These are phyloP conservation scores for Thumatha senex DNA, from an alignment of 2,888 invertebrate species.

Conservation along the genomic window DNA sequence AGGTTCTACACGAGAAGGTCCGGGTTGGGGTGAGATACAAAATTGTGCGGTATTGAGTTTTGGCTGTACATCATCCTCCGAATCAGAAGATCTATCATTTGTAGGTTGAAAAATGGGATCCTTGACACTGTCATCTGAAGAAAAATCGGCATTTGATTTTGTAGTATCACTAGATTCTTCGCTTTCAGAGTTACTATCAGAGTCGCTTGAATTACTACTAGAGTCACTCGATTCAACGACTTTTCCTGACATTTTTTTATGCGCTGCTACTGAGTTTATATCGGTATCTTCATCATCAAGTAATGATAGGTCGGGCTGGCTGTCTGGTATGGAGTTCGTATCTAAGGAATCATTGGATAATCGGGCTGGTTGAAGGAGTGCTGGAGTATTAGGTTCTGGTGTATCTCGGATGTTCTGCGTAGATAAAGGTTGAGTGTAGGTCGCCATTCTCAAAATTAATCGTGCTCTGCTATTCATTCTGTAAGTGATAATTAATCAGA, in stretches of 20 bases:
- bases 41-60: not conserved
- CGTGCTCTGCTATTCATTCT: not conserved
- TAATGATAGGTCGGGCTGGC: not conserved
- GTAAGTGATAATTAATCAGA: too few relatives aligned
- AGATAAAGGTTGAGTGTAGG: not conserved
- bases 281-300: not conserved
- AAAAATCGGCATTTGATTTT: not conserved
- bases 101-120: too few relatives aligned
- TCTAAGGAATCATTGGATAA: not conserved
- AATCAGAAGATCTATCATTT: too few relatives aligned
- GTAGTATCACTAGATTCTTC: not conserved
- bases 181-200: not conserved
- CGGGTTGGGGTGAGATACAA: not conserved
- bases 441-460: not conserved
- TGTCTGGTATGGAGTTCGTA: not conserved
- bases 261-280: not conserved
- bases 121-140: not conserved
- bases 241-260: not conserved
- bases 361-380: not conserved
- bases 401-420: too few relatives aligned
- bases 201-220: not conserved
- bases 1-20: not conserved
- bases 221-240: not conserved
- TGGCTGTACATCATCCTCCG: not conserved
- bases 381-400: too few relatives aligned